Percentiles rank a stretch among this genome's conserved stretches.
These are phyloP conservation scores for Psittacula echo DNA, from an alignment of 2,797 vertebrate species.

Conservation along the genomic window DNA sequence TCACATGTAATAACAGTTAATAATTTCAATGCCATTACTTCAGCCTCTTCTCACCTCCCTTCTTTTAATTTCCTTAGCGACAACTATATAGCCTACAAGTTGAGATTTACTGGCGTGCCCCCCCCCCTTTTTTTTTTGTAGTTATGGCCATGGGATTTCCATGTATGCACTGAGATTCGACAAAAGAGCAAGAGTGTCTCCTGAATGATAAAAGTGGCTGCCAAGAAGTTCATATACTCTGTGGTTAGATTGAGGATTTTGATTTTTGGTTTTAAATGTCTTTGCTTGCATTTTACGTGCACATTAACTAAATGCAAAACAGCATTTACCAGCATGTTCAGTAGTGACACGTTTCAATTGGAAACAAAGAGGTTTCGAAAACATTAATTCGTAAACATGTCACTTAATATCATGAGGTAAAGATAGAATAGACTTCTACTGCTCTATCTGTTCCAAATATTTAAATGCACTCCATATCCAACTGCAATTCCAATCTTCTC, in stretches of 20 bases:
- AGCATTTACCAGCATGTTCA: not conserved
- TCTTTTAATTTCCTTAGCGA: not conserved
- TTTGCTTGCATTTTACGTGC: not conserved
- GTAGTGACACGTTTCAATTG: not conserved
- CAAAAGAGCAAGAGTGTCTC: not conserved
- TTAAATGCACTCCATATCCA: not conserved
- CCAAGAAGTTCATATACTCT: not conserved
- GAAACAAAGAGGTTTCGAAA: not conserved
- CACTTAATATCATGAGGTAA: not conserved
- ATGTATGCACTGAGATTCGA: not conserved
- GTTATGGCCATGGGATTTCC: not conserved
- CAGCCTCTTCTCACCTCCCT: not conserved
- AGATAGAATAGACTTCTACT: not conserved
- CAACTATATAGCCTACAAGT: not conserved
- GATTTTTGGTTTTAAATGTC: not conserved
- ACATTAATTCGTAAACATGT: not conserved
- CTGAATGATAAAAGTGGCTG: not conserved
- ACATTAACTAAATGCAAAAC: not conserved
- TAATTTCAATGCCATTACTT: not conserved
- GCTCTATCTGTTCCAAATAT: not conserved
- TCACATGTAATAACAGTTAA: not conserved
- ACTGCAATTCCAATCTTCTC: not conserved
- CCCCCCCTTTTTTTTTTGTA: not conserved
- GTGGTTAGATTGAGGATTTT: not conserved
- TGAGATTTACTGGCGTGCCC: rapidly evolving